Percentiles rank a stretch among this genome's conserved stretches.
These are phyloP conservation scores for Aleiodes sp. DNA, from an alignment of 1,140 invertebrate species.

Conservation along the genomic window DNA sequence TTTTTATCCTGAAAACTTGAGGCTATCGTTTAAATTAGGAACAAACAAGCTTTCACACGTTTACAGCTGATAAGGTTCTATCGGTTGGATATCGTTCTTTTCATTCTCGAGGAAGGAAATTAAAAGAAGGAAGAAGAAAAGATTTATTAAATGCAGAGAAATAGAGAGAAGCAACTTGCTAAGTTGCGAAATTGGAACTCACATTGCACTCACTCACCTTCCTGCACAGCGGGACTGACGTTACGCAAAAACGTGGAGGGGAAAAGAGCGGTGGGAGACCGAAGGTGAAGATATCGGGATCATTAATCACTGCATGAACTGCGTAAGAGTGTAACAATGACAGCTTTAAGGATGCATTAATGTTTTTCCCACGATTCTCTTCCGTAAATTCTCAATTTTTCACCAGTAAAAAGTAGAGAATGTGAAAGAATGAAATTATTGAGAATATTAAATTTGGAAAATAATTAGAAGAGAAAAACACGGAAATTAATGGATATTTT, in stretches of 20 bases:
- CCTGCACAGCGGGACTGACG: background rate
- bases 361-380: slow-evolving; percentile 27
- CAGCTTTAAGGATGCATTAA: background rate
- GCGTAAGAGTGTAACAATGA: slow-evolving; percentile 16
- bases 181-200: slow-evolving; percentile 11
- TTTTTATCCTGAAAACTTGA: too few species aligned
- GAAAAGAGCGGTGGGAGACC: background rate
- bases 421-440: background rate
- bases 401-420: background rate
- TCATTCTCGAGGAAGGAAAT: too few species aligned
- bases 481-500: background rate
- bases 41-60: too few species aligned
- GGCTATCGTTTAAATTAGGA: too few species aligned
- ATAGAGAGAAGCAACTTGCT: background rate
- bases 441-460: background rate
- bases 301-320: slow-evolving; percentile 24
- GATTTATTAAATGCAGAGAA: background rate
- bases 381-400: slow-evolving; percentile 6
- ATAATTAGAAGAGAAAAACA: background rate
- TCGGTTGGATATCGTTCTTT: too few species aligned
- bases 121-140: too few species aligned
- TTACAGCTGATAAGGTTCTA: too few species aligned
- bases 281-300: slow-evolving; percentile 22
- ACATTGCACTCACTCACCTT: background rate
- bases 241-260: background rate